phyloP scores from a whole-genome alignment of 2,888 invertebrate species.

The Temnothorax unifasciatus region DNA sequence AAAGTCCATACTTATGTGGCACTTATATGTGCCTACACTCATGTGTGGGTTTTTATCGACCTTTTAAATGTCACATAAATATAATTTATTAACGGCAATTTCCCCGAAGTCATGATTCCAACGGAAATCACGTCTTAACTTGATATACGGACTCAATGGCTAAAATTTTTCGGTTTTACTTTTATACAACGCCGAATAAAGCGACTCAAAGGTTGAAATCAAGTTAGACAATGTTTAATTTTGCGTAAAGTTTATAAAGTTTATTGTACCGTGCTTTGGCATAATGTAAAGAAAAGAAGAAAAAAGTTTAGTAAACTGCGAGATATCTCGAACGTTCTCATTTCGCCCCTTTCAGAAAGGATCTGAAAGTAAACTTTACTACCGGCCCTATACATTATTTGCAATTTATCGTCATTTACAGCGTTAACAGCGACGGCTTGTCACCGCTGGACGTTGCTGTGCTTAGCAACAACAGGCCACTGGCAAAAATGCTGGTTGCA shows the following conservation, averaged over 20 bases:
- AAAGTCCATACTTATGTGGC: neutral
- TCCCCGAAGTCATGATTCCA: neutral
- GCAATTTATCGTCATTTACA: constrained; percentile 85
- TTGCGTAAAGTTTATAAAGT: neutral
- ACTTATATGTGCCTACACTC: too few species aligned
- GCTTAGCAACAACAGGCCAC: constrained; percentile 94
- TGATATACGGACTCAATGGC: neutral
- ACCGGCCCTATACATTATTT: neutral
- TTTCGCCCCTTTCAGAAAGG: neutral
- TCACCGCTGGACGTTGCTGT: constrained; percentile 97
- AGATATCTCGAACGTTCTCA: neutral
- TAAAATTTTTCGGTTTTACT: constrained; percentile 20
- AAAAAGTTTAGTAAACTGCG: neutral
- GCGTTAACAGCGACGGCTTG: constrained; percentile 95
- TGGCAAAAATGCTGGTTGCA: constrained; percentile 96
- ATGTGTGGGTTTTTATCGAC: neutral
- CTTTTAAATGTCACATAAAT: neutral
- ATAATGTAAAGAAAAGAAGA: neutral
- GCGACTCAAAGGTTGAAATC: neutral
- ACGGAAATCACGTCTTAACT: constrained; percentile 13
- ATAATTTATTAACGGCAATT: neutral
- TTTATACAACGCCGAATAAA: neutral
- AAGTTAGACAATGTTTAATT: constrained; percentile 17
- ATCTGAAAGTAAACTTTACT: constrained; percentile 1
- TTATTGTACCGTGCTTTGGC: neutral